phyloP scores from a whole-genome alignment of 1,140 invertebrate genomes.

The Vanessa atalanta region DNA sequence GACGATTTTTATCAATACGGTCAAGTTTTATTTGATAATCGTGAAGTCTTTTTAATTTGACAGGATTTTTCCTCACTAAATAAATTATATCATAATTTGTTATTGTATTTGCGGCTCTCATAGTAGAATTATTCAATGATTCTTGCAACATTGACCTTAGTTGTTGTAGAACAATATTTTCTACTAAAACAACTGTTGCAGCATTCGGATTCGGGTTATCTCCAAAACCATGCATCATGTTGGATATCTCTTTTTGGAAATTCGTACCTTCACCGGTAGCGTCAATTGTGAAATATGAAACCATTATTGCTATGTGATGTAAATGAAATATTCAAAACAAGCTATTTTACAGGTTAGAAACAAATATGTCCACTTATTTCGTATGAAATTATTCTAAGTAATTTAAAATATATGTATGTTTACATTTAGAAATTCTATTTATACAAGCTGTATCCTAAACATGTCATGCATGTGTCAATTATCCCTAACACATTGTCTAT shows the following conservation, averaged over 20 bases:
- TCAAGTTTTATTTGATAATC: conserved; percentile 71
- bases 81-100: conserved; percentile 84
- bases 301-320: conserved; percentile 45
- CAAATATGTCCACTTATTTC: not conserved
- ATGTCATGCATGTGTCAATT: too few species aligned
- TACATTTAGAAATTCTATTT: too few species aligned
- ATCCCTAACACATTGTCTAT: too few species aligned
- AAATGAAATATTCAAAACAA: not conserved
- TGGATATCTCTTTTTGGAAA: conserved; percentile 83
- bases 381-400: not conserved
- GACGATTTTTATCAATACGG: conserved; percentile 60
- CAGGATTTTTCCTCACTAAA: conserved; percentile 83
- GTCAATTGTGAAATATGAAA: conserved; percentile 68
- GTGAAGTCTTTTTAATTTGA: conserved; percentile 67
- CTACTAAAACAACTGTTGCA: conserved; percentile 85
- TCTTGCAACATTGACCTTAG: conserved; percentile 82
- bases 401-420: too few species aligned
- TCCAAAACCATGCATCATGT: conserved; percentile 89
- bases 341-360: not conserved
- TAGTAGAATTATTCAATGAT: conserved; percentile 79
- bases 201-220: conserved; percentile 84
- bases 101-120: conserved; percentile 75
- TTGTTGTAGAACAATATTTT: conserved; percentile 85
- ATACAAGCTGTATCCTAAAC: too few species aligned
- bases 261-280: conserved; percentile 61